A percentile compares a stretch with the other conserved stretches of the same genome.
phyloP scores from a whole-genome alignment of 2,888 invertebrate genomes.

The Stenchaetothrips biformis region DNA sequence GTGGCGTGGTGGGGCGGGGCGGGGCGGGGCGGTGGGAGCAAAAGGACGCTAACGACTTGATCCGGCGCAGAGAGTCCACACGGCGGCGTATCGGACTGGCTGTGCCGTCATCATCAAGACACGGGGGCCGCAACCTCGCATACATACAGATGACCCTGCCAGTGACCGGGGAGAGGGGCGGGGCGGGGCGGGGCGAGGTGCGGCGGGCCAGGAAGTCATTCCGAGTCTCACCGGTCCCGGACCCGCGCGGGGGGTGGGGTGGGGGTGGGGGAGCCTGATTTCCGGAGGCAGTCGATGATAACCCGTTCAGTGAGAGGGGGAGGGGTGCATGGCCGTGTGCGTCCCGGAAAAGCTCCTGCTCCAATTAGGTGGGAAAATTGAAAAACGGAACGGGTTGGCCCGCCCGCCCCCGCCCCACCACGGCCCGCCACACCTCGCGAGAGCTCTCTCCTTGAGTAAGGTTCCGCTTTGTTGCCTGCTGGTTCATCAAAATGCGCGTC shows the following conservation, averaged over 20 bases:
- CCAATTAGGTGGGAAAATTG: no score
- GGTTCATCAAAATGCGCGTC: no score
- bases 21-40: neutral
- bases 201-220: neutral
- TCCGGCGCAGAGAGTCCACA: neutral
- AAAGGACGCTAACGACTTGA: slow-evolving; percentile 8
- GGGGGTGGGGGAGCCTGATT: neutral
- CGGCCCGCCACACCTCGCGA: no score
- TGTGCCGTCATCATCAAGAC: neutral
- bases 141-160: neutral
- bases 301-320: no score
- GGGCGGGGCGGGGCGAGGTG: neutral
- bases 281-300: neutral
- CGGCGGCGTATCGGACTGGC: neutral
- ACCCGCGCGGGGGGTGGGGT: neutral
- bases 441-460: no score
- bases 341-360: no score
- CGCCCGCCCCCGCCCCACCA: no score
- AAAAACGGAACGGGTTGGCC: no score
- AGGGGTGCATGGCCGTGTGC: no score
- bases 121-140: neutral
- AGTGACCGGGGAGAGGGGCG: neutral
- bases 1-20: neutral
- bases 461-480: no score
- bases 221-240: neutral